These are phyloP conservation scores for Ligdia adustata DNA, from an alignment of 2,888 invertebrate genomes.

Conservation along the genomic window DNA sequence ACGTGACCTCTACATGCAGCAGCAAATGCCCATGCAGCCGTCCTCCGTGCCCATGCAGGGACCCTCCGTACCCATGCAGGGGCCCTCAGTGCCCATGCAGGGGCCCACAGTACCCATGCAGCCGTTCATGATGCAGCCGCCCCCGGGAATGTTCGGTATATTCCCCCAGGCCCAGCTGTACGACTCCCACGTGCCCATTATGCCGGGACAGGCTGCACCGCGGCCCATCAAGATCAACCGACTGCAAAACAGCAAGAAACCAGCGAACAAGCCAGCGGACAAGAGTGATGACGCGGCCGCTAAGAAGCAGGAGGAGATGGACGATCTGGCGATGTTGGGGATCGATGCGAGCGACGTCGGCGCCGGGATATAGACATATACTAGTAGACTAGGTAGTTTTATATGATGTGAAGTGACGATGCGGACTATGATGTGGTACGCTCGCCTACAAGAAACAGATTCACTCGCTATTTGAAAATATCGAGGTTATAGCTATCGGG, in stretches of 20 bases:
- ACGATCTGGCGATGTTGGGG: conserved; percentile 93
- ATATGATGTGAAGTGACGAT: not conserved
- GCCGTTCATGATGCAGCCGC: conserved; percentile 44
- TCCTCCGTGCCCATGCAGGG: conserved; percentile 42
- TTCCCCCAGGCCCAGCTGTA: conserved; percentile 67
- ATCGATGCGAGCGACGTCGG: conserved; percentile 92
- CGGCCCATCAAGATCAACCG: conserved; percentile 6
- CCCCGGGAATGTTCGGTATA: conserved; percentile 59
- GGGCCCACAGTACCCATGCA: conserved; percentile 43
- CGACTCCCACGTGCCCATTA: conserved; percentile 68
- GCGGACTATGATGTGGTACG: too few species aligned
- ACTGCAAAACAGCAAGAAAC: not conserved
- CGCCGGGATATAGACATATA: conserved; percentile 62
- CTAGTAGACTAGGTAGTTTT: too few species aligned
- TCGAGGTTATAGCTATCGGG: too few species aligned
- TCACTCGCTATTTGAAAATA: too few species aligned
- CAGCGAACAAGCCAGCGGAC: conserved; percentile 10
- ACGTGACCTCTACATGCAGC: conserved; percentile 39
- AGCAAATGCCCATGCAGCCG: conserved; percentile 35
- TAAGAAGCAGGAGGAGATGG: conserved; percentile 82
- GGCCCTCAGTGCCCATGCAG: conserved; percentile 42
- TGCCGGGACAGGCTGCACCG: conserved; percentile 38
- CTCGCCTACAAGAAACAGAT: too few species aligned
- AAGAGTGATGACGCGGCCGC: conserved; percentile 38
- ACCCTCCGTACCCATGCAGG: conserved; percentile 42